Percentiles rank a stretch among this genome's conserved stretches.
Evolutionary conservation across 2,888 invertebrate species (phyloP).

Genomic region (Bembecia ichneumoniformis): DNA sequence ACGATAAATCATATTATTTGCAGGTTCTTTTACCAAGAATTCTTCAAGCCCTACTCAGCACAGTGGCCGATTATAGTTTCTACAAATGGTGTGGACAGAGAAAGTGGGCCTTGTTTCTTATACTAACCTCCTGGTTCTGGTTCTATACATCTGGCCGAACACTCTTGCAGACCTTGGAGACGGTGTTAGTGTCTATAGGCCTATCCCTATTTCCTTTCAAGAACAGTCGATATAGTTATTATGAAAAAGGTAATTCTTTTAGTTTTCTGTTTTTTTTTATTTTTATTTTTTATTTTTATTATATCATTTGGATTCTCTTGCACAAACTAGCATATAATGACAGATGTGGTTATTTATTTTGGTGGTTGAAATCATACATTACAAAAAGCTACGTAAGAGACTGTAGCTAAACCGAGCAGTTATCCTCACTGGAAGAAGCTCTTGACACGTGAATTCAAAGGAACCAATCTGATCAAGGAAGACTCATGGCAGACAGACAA

Average conservation of each 20-base stretch:
- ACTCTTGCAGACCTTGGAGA: constrained; percentile 89
- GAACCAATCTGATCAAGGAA: too few species aligned
- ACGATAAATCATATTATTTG: constrained; percentile 18
- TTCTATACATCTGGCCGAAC: constrained; percentile 92
- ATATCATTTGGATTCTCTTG: too few species aligned
- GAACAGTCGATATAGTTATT: constrained; percentile 55
- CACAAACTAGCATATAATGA: too few species aligned
- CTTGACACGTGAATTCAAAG: too few species aligned
- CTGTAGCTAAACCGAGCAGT: too few species aligned
- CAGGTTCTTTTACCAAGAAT: constrained; percentile 83
- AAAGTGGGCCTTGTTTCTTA: constrained; percentile 83
- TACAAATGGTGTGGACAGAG: constrained; percentile 81
- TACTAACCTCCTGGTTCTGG: constrained; percentile 90
- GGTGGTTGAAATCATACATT: too few species aligned
- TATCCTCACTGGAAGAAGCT: too few species aligned
- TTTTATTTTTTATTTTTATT: not conserved
- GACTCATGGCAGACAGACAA: too few species aligned
- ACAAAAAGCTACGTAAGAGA: too few species aligned
- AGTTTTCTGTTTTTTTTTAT: too few species aligned
- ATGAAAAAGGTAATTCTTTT: constrained; percentile 43
- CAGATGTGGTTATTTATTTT: too few species aligned
- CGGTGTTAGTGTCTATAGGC: constrained; percentile 84
- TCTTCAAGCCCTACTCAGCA: constrained; percentile 84
- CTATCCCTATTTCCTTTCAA: constrained; percentile 82
- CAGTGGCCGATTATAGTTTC: constrained; percentile 80